Percentiles rank a stretch among this genome's conserved stretches.
Evolutionary conservation across 2,888 invertebrate genomes (phyloP).

Genomic region (Pterostichus madidus): DNA sequence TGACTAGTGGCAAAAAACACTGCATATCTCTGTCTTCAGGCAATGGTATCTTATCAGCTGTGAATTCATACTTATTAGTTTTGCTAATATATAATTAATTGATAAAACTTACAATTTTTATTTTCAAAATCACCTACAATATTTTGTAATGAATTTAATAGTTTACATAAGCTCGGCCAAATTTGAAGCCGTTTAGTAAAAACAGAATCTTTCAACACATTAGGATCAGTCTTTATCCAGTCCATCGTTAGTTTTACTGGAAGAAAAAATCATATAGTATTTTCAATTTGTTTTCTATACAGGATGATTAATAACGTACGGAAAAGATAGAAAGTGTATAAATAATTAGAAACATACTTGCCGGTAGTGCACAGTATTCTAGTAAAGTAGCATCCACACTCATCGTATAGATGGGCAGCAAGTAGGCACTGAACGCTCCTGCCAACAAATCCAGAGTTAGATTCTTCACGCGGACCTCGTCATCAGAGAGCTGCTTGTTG

Average conservation of each 20-base stretch:
- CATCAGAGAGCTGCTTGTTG: conserved; percentile 70
- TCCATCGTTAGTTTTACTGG: conserved; percentile 87
- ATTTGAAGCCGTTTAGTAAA: conserved; percentile 83
- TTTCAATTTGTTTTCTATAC: too few relatives aligned
- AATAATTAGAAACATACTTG: conserved; percentile 77
- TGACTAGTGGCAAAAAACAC: conserved; percentile 87
- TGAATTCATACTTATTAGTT: conserved; percentile 65
- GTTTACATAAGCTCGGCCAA: conserved; percentile 88
- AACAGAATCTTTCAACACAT: conserved; percentile 78
- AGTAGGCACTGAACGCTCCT: conserved; percentile 83
- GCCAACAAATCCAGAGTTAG: conserved; percentile 83
- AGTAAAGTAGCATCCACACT: conserved; percentile 81
- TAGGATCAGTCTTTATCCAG: conserved; percentile 83
- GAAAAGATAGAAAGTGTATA: too few relatives aligned
- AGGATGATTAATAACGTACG: too few relatives aligned
- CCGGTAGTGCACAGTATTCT: conserved; percentile 85
- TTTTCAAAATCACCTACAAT: conserved; percentile 78
- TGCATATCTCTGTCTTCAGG: conserved; percentile 90
- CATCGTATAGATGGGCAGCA: conserved; percentile 86
- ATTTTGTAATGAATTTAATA: conserved; percentile 84
- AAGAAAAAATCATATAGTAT: conserved; percentile 74
- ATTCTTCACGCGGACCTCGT: conserved; percentile 81
- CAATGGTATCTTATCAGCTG: conserved; percentile 84
- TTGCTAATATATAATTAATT: conserved; percentile 1
- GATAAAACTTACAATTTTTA: conserved; percentile 81